Percentiles rank a stretch among this genome's conserved stretches.
These are phyloP conservation scores for Sebastes jordani DNA, from an alignment of 2,797 vertebrate genomes.

Conservation along the genomic window DNA sequence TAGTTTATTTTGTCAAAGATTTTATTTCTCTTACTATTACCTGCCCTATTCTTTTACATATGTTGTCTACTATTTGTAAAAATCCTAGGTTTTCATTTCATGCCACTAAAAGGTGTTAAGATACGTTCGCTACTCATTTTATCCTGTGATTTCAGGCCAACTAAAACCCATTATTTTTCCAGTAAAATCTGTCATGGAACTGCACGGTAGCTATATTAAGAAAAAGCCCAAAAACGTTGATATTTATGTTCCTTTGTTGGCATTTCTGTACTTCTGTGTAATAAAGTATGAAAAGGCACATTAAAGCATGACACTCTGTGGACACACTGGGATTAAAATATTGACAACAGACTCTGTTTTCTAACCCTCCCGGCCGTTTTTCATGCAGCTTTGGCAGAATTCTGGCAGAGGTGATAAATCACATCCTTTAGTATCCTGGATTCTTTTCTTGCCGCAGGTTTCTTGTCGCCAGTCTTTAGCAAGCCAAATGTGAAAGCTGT, in stretches of 20 bases:
- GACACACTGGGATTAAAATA: constrained; percentile 75
- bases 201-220: background rate
- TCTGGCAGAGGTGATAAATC: constrained; percentile 84
- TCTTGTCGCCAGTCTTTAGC: constrained; percentile 85
- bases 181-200: background rate
- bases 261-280: constrained; percentile 47
- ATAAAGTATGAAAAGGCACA: constrained; percentile 56
- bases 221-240: background rate
- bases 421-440: constrained; percentile 77
- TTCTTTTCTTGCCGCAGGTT: constrained; percentile 76
- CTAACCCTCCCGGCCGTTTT: constrained; percentile 68
- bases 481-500: constrained; percentile 82
- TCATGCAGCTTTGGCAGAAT: constrained; percentile 74
- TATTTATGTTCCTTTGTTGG: constrained; percentile 52
- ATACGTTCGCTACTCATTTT: background rate
- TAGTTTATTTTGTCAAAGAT: background rate
- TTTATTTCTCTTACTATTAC: background rate
- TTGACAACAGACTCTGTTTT: constrained; percentile 72
- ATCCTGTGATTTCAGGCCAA: background rate
- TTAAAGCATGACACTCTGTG: constrained; percentile 58
- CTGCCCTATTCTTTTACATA: background rate
- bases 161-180: background rate
- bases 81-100: background rate
- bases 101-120: background rate
- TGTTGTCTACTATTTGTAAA: background rate